Evolutionary conservation across 2,113 vertebrate genomes (phyloP), one percentile per base, ranked within the genome.

Genomic region (Aramus guarauna): DNA sequence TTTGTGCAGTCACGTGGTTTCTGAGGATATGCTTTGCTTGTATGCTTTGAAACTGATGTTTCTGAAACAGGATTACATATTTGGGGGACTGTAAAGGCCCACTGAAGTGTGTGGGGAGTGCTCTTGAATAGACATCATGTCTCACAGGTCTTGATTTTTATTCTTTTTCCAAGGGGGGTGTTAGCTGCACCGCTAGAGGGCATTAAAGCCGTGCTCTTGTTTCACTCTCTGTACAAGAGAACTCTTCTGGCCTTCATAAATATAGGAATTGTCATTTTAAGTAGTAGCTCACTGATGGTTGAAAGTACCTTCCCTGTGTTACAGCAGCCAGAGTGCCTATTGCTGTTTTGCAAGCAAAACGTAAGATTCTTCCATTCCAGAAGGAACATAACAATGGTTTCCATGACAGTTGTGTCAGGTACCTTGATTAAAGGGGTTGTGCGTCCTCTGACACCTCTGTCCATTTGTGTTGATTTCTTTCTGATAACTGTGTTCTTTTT

Each of bases 221-320:
- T 45, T 39, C 30, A 7, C 48, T 41, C 7, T 60, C 53, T 32
- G 29, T 50, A 5, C 5, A 21, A 26, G 37, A 22, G 36, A 50
- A 43, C n/a, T 64, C 52, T 69, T 43, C 52, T 36, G 47, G 77
- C 47, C 68, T 83, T 79, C 20, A 3, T 62, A 50, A 75, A 45
- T 27, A 5, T 2, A 78, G 88, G 24, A 66, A 75, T 45, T 41
- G 66, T 66, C 62, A 18, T 53, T 91, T 92, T 58, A 50, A 90
- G 14, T 90, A 68, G 87, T 69, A 87, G 69, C 64, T 92, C 29
- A 23, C 16, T 90, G 45, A 34, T 90, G 84, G 77, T 5, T 94
- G 71, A 63, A 91, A 91, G 87, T 80, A 59, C 88, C 90, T 93
- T 94, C 92, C 93, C 90, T 93, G 82, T 92, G 92, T 92, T 96